Percentiles rank a stretch among this genome's conserved stretches.
Evolutionary conservation across 2,797 vertebrate genomes (phyloP).

Genomic region (Psittacula echo): DNA sequence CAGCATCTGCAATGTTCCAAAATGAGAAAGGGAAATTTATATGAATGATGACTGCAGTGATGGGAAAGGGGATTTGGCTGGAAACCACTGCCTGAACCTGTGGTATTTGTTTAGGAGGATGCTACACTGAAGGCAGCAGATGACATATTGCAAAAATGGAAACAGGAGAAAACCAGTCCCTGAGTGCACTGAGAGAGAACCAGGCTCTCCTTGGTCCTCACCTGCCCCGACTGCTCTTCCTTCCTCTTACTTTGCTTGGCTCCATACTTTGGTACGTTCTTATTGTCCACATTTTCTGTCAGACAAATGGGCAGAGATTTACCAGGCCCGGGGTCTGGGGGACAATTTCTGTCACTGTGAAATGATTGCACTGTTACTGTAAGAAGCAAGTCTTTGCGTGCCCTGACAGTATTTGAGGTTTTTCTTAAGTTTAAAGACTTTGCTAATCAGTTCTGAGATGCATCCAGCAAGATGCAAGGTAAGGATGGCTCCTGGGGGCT

Average conservation of each 20-base stretch:
- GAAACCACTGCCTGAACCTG: not conserved
- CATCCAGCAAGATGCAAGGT: not conserved
- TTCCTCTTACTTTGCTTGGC: not conserved
- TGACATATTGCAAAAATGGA: slow-evolving; percentile 86
- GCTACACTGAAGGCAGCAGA: slow-evolving; percentile 87
- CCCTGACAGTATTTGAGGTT: not conserved
- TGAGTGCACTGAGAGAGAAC: not conserved
- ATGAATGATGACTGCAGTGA: not conserved
- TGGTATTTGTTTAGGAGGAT: slow-evolving; percentile 81
- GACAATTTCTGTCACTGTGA: not conserved
- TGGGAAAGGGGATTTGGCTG: not conserved
- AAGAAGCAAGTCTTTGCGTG: not conserved
- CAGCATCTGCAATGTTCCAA: not conserved
- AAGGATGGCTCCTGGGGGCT: not conserved
- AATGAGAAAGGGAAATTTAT: not conserved
- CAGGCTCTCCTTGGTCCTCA: not conserved
- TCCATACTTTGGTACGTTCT: not conserved
- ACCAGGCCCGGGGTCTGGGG: not conserved
- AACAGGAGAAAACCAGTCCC: not conserved
- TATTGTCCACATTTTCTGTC: not conserved
- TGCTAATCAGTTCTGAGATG: not conserved
- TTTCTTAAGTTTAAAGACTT: not conserved
- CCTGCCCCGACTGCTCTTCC: not conserved
- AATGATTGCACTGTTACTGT: not conserved
- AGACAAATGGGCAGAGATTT: not conserved